A percentile compares a stretch with the other conserved stretches of the same genome.
These are phyloP conservation scores for Physocephala rufipes DNA, from an alignment of 2,888 invertebrate species.

Conservation along the genomic window DNA sequence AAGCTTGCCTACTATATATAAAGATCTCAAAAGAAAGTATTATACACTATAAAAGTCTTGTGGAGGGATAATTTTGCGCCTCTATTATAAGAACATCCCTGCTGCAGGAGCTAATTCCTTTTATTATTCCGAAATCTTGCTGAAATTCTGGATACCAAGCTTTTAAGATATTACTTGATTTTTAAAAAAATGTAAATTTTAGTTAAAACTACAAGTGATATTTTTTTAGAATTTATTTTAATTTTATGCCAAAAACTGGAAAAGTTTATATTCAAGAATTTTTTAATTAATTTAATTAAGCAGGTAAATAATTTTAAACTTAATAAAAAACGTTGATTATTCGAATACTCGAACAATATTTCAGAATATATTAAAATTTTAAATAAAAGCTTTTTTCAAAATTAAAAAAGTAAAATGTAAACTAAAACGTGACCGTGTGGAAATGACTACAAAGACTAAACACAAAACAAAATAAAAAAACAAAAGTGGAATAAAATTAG, in stretches of 20 bases:
- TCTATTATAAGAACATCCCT: neutral
- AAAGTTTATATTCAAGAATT: constrained; percentile 9
- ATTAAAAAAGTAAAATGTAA: neutral
- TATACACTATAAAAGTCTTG: neutral
- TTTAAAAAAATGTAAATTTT: neutral
- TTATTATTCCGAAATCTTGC: neutral
- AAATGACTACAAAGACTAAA: no score
- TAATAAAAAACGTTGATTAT: neutral
- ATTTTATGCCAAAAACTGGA: neutral
- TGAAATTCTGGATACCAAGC: neutral
- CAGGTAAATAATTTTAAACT: neutral
- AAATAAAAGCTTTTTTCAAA: neutral
- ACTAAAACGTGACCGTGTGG: no score
- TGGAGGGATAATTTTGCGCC: neutral
- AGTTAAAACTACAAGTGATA: neutral
- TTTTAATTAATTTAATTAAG: constrained; percentile 5
- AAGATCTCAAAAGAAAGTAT: constrained; percentile 6
- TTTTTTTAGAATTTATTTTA: neutral
- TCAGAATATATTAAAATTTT: neutral
- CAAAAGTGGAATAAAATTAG: no score
- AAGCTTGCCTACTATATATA: neutral
- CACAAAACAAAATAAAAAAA: no score
- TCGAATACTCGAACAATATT: neutral
- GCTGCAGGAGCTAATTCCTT: neutral
- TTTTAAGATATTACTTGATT: neutral